These are phyloP conservation scores for Caenorhabditis latens DNA, from an alignment of 1,140 invertebrate species.

Conservation along the genomic window DNA sequence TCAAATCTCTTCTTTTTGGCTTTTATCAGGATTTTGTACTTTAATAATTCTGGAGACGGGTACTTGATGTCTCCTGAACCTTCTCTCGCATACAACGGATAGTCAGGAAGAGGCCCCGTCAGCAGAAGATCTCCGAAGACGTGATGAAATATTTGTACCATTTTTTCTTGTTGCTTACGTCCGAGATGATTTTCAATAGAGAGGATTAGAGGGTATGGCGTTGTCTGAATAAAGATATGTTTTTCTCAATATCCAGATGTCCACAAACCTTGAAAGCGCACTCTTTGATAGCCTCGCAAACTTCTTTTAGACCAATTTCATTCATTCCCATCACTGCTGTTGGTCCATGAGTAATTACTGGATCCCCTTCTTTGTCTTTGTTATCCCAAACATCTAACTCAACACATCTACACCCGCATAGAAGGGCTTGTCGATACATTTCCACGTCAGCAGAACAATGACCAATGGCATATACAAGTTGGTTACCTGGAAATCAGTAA, in stretches of 20 bases:
- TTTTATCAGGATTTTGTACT: slow-evolving; percentile 96
- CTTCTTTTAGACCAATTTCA: slow-evolving; percentile 82
- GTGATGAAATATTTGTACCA: slow-evolving; percentile 98
- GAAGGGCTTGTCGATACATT: slow-evolving; percentile 81
- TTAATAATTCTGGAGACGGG: slow-evolving; percentile 88
- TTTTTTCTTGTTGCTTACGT: slow-evolving; percentile 85
- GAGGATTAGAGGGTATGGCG: slow-evolving; percentile 95
- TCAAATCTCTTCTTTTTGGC: slow-evolving; percentile 84
- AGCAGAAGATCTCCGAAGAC: slow-evolving; percentile 92
- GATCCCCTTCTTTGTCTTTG: slow-evolving; percentile 91
- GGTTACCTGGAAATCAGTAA: slow-evolving; percentile 8
- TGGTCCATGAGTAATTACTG: slow-evolving; percentile 93
- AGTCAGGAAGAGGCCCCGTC: slow-evolving; percentile 88
- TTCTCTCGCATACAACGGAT: slow-evolving; percentile 83
- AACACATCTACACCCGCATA: slow-evolving; percentile 93
- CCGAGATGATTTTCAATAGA: slow-evolving; percentile 97
- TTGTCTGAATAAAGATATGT: slow-evolving; percentile 81
- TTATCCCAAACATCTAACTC: slow-evolving; percentile 99
- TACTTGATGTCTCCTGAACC: slow-evolving; percentile 82
- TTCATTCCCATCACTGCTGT: slow-evolving; percentile 64
- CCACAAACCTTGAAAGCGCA: slow-evolving; percentile 87
- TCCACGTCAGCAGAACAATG: slow-evolving; percentile 55
- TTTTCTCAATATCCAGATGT: neutral
- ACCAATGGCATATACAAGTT: slow-evolving; percentile 33
- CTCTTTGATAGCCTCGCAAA: slow-evolving; percentile 93